A percentile compares a stretch with the other conserved stretches of the same genome.
Evolutionary conservation across 2,113 vertebrate genomes (phyloP).

Genomic region (Murina feae): DNA sequence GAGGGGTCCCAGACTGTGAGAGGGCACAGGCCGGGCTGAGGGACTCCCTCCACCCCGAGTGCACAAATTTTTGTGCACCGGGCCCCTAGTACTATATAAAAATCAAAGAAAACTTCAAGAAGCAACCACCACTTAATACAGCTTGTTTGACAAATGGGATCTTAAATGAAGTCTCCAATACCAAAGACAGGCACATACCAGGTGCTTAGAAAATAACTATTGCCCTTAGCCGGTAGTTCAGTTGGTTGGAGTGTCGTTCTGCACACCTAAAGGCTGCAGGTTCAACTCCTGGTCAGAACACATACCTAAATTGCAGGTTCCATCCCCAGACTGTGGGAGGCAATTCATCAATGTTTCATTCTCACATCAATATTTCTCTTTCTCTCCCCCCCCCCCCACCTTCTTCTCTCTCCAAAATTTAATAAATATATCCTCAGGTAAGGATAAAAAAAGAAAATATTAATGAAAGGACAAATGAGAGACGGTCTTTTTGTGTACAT

Average conservation of each 20-base stretch:
- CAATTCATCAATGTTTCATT: background rate
- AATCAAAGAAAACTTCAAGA: background rate
- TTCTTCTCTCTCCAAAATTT: background rate
- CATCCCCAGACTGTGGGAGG: too few species aligned
- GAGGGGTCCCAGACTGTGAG: too few species aligned
- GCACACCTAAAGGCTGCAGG: background rate
- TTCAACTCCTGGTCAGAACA: background rate
- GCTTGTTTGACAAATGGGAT: background rate
- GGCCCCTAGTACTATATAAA: background rate
- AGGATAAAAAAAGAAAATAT: background rate
- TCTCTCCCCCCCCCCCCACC: too few species aligned
- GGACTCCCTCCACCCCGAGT: too few species aligned
- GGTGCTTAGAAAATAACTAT: background rate
- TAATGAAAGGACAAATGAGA: background rate
- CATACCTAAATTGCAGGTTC: too few species aligned
- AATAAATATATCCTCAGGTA: background rate
- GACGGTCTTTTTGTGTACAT: background rate
- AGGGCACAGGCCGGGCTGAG: too few species aligned
- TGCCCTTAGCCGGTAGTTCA: background rate
- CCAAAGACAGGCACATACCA: background rate
- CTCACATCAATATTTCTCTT: background rate
- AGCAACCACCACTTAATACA: background rate
- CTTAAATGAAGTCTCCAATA: background rate
- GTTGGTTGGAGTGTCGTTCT: background rate
- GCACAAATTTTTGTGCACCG: too few species aligned